Base-by-base conservation (phyloP, 2,888 invertebrate genomes). In the Seira musarum region DNA sequence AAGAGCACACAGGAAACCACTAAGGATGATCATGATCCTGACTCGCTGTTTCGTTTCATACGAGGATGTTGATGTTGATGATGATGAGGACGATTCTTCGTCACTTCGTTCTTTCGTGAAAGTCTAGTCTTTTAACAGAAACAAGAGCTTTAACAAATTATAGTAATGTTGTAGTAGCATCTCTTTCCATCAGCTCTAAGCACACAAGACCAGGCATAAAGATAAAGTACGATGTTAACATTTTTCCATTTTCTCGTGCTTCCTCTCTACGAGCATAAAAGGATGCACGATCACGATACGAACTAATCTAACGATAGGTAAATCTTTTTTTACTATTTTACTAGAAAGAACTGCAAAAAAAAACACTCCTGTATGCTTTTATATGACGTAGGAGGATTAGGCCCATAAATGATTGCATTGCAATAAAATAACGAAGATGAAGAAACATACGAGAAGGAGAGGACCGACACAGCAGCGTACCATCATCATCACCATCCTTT, bases 1-100 rank as follows among this genome's bases (percentile, higher is more conserved):
- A 61, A 17, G 71, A 72, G 60, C 71, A 72, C 66, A 71, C 66
- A 72, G 53, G 25, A 78, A 78, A 78, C 71, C 78, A 78, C 71
- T 78, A 71, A 67, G 40, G 78, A 57, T 67, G 22, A 72, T 49
- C 40, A 22, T 30, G 67, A 60, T 67, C 67, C 49, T 35, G 66
- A 60, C 21, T 67, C 61, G 57, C 57, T n/a, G 17, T 57, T 57
- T 57, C 57, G 10, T 57, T 57, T 57, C 57, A 57, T n/a, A 57
- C 17, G 57, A n/a, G n/a, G n/a, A n/a, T n/a, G n/a, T n/a, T n/a
- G n/a, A n/a, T n/a, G n/a, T n/a, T n/a, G n/a, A n/a, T n/a, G n/a
- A n/a, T n/a, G n/a, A n/a, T n/a, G 10, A 57, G 17, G 6, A 57
- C 17, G 57, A 57, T n/a, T 57, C 17, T 57, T 57, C 17, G 57